These are phyloP conservation scores for Drosophila guanche DNA, from an alignment of 1,140 invertebrate species.

Conservation along the genomic window DNA sequence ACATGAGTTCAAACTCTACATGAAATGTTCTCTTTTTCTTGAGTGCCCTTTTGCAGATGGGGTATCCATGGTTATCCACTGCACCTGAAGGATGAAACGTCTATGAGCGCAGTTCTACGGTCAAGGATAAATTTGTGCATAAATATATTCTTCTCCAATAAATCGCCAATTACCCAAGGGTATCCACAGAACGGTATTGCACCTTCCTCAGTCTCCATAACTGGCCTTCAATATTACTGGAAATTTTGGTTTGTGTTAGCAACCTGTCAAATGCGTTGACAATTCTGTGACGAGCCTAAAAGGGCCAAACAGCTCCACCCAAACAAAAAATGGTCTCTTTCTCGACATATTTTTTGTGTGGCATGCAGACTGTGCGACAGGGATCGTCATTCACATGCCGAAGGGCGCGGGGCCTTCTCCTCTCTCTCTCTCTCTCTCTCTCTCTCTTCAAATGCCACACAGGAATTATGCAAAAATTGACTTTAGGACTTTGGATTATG, in stretches of 20 bases:
- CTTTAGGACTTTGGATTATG: conserved; percentile 49
- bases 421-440: neutral
- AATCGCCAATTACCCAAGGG: too few relatives aligned
- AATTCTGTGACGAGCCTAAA: conserved; percentile 24
- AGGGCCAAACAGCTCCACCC: conserved; percentile 5
- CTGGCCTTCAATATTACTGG: neutral
- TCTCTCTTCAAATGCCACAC: neutral
- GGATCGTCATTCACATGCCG: conserved; percentile 16
- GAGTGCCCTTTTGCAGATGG: neutral
- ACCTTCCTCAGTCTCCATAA: neutral
- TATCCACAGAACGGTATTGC: too few relatives aligned
- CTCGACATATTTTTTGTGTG: neutral
- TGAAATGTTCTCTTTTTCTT: conserved; percentile 1
- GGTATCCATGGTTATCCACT: neutral
- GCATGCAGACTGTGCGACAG: conserved; percentile 4
- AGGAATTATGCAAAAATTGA: conserved; percentile 54
- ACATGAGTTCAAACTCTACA: neutral
- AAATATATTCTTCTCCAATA: too few relatives aligned
- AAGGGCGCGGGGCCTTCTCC: neutral
- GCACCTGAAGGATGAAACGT: too few relatives aligned
- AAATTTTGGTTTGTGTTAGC: neutral
- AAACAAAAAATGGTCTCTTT: too few relatives aligned
- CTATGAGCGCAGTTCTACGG: too few relatives aligned
- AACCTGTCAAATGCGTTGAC: conserved; percentile 39
- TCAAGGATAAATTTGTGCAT: too few relatives aligned